Evolutionary conservation across 2,888 invertebrate genomes (phyloP).

Genomic region (Diarsia dahlii): DNA sequence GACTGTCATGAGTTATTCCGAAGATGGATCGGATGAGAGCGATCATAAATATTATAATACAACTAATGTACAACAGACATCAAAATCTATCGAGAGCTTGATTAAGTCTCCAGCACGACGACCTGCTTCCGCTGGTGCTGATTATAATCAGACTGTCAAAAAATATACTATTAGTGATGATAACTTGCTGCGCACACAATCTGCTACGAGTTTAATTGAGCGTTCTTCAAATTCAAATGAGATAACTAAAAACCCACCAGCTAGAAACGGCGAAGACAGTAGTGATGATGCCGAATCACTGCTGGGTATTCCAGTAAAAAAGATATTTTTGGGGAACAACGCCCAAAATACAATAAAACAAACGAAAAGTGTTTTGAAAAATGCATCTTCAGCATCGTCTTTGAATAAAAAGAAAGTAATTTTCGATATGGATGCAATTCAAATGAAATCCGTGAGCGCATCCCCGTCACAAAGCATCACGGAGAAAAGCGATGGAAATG

Average conservation of each 20-base stretch:
- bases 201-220: constrained; percentile 72
- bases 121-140: constrained; percentile 77
- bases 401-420: constrained; percentile 92
- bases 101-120: constrained; percentile 83
- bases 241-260: constrained; percentile 35
- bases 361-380: constrained; percentile 91
- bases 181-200: constrained; percentile 75
- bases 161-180: constrained; percentile 72
- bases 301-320: constrained; percentile 72
- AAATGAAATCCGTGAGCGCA: constrained; percentile 89
- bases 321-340: constrained; percentile 76
- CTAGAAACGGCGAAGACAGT: constrained; percentile 68
- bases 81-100: constrained; percentile 80
- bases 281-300: constrained; percentile 78
- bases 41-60: constrained; percentile 73
- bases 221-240: constrained; percentile 54
- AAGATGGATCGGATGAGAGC: constrained; percentile 72
- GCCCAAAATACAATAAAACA: constrained; percentile 72
- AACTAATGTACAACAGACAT: constrained; percentile 67
- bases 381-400: constrained; percentile 89
- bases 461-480: constrained; percentile 89
- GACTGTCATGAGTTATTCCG: constrained; percentile 56
- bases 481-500: constrained; percentile 82
- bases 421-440: constrained; percentile 91
- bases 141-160: constrained; percentile 67